These are phyloP conservation scores for Drosophila asahinai DNA, from an alignment of 1,140 invertebrate genomes.

Conservation along the genomic window DNA sequence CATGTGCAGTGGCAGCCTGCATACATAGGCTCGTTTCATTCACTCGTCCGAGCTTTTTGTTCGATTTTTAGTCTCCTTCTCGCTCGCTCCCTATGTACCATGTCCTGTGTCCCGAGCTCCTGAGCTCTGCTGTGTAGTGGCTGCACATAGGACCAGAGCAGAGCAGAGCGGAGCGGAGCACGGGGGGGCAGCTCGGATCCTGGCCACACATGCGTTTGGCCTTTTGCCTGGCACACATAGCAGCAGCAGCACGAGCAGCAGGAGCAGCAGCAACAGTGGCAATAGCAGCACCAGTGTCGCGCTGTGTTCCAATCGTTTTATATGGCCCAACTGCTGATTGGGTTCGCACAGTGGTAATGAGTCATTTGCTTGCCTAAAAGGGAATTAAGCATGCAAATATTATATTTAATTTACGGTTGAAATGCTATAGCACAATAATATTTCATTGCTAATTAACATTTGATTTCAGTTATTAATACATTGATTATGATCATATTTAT, in stretches of 20 bases:
- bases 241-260: slow-evolving; percentile 39
- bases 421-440: no score
- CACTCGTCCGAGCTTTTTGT: slow-evolving; percentile 39
- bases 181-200: slow-evolving; percentile 24
- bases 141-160: slow-evolving; percentile 31
- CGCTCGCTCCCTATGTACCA: slow-evolving; percentile 36
- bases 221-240: slow-evolving; percentile 81
- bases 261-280: slow-evolving; percentile 16
- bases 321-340: slow-evolving; percentile 68
- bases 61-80: slow-evolving; percentile 40
- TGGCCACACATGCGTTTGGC: slow-evolving; percentile 77
- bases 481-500: no score
- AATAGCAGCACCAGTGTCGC: slow-evolving; percentile 48
- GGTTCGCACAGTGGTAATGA: slow-evolving; percentile 54
- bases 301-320: slow-evolving; percentile 59
- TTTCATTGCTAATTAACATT: no score
- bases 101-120: slow-evolving; percentile 28
- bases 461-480: no score
- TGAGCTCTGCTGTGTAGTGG: slow-evolving; percentile 17
- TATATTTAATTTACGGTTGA: no score
- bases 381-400: neutral
- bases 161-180: neutral
- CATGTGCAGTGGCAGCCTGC: slow-evolving; percentile 61
- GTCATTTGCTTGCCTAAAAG: slow-evolving; percentile 32
- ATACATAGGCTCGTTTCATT: slow-evolving; percentile 72